Evolutionary conservation across 2,113 vertebrate species (phyloP), one percentile per base, ranked within the genome.

Genomic region (Phalacrocorax carbo): DNA sequence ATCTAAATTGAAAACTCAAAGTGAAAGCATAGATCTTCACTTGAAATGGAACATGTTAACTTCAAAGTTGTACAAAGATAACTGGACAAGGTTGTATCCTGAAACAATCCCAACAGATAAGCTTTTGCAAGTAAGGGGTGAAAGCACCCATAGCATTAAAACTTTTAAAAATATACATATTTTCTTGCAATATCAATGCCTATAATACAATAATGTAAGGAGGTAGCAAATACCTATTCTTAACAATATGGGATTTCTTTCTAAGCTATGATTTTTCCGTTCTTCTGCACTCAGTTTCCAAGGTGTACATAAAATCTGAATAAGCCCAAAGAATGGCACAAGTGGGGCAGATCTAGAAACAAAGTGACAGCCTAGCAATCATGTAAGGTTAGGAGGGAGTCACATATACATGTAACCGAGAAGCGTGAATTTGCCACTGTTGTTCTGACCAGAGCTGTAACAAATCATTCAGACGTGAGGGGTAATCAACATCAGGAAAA

Each of bases 321-420:
- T 65, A 77, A 51, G 9, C 29, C 25, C 44, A 32, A 82, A 76
- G n/a, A 70, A 82, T 27, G 8, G 30, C 26, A 38, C 9, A 72
- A 66, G 15, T 15, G 13, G 26, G 15, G 30, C 21, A 80, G 49
- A 69, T 51, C 15, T 51, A 57, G 14, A 79, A 69, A 20, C 27
- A 23, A 83, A 64, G 15, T 16, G 34, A 27, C 26, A 85, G 49
- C 18, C 42, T 30, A 71, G 21, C 19, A 66, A 38, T 22, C 40
- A 25, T 9, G 8, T n/a, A 30, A 57, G 17, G 14, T 62, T 44
- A 65, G 34, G 49, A 92, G 30, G 30, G 26, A 54, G 36, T 57
- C 1, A 0, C 32, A 38, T 30, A 66, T 15, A 34, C 8, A 4
- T 9, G 8, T 21, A 58, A 75, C 10, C 10, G 27, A 25, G 26